These are phyloP conservation scores for Heliothis virescens DNA, from an alignment of 1,140 invertebrate genomes.

Conservation along the genomic window DNA sequence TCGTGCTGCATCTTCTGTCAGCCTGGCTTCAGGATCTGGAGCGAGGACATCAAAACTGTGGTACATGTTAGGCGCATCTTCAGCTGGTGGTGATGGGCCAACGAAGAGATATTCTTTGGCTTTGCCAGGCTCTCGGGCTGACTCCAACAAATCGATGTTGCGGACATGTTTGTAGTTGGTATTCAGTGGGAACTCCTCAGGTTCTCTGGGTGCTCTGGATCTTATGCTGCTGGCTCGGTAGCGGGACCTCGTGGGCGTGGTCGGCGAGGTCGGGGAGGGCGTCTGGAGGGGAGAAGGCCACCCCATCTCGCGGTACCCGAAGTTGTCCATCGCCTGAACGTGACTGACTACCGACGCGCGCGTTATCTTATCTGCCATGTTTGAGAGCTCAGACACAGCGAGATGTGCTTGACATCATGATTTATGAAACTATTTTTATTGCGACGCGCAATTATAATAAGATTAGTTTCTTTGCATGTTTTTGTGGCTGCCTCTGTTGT, in stretches of 20 bases:
- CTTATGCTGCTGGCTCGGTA: conserved; percentile 65
- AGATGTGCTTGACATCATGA: conserved; percentile 71
- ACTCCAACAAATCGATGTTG: conserved; percentile 78
- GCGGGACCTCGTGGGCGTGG: conserved; percentile 65
- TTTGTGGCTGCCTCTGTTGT: conserved; percentile 8
- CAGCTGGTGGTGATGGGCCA: conserved; percentile 88
- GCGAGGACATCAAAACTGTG: conserved; percentile 87
- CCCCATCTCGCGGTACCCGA: conserved; percentile 83
- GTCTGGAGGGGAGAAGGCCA: conserved; percentile 76
- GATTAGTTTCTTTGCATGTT: conserved; percentile 23
- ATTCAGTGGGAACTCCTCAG: conserved; percentile 78
- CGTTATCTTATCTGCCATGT: conserved; percentile 78
- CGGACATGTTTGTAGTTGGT: conserved; percentile 72
- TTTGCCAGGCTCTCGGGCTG: conserved; percentile 71
- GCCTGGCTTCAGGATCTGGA: conserved; percentile 87
- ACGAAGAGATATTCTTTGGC: conserved; percentile 87
- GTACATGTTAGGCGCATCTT: conserved; percentile 88
- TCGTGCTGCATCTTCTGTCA: conserved; percentile 88
- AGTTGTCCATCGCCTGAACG: conserved; percentile 71
- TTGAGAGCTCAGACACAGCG: conserved; percentile 60
- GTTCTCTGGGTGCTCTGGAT: conserved; percentile 66
- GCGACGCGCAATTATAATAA: conserved; percentile 63
- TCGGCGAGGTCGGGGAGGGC: conserved; percentile 64
- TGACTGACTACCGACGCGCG: conserved; percentile 55
- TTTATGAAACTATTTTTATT: conserved; percentile 78